These are phyloP conservation scores for Spongia lamella DNA, from an alignment of 37 sponge, comb jelly and placozoan species.

Conservation along the genomic window DNA sequence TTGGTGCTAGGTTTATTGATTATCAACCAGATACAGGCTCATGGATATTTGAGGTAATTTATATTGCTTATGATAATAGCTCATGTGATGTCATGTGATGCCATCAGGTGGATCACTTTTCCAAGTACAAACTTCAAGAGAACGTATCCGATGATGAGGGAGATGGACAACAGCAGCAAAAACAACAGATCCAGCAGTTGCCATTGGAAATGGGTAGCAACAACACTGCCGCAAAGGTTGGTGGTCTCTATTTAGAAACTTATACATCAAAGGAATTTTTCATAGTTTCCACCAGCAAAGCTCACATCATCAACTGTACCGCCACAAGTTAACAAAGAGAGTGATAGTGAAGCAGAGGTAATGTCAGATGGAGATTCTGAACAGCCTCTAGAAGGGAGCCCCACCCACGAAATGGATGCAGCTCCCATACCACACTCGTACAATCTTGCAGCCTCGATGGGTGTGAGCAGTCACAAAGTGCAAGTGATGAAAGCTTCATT, in stretches of 20 bases:
- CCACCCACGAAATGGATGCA: background rate
- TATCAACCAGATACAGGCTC: slow-evolving; percentile 74
- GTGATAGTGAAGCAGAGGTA: slow-evolving; percentile 30
- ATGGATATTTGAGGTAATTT: slow-evolving; percentile 67
- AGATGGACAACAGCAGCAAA: slow-evolving; percentile 15
- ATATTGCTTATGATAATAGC: background rate
- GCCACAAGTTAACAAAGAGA: too few relatives aligned
- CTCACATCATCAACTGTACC: too few relatives aligned
- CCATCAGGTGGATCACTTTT: slow-evolving; percentile 75
- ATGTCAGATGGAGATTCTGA: slow-evolving; percentile 47
- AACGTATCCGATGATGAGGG: slow-evolving; percentile 67
- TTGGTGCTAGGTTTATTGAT: slow-evolving; percentile 82
- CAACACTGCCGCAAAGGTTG: too few relatives aligned
- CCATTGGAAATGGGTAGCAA: too few relatives aligned
- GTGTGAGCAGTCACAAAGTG: slow-evolving; percentile 58
- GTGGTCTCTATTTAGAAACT: too few relatives aligned
- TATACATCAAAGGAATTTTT: too few relatives aligned
- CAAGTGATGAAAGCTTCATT: slow-evolving; percentile 94
- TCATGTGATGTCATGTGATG: background rate
- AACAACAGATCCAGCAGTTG: background rate
- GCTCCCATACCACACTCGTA: slow-evolving; percentile 30
- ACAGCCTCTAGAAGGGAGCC: slow-evolving; percentile 8
- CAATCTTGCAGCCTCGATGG: slow-evolving; percentile 40
- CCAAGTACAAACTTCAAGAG: slow-evolving; percentile 80
- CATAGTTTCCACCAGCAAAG: too few relatives aligned